phyloP scores from a whole-genome alignment of 2,888 invertebrate species.

The Sipha maydis region DNA sequence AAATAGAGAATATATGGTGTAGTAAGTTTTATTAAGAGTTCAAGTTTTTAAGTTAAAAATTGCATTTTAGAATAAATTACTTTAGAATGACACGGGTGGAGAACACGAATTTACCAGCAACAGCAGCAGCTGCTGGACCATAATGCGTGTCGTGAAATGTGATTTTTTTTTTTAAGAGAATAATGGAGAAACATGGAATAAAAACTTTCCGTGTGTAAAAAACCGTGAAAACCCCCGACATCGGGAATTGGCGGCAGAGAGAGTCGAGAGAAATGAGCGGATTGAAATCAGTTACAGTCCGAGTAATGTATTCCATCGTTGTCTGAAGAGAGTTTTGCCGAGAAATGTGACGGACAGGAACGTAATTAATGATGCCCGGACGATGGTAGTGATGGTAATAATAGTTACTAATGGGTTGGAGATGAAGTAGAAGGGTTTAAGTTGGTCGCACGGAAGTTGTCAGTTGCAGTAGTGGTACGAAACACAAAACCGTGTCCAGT shows the following conservation, averaged over 20 bases:
- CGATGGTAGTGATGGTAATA: slow-evolving; percentile 20
- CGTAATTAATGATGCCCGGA: slow-evolving; percentile 51
- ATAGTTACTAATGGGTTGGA: slow-evolving; percentile 36
- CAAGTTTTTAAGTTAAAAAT: slow-evolving; percentile 27
- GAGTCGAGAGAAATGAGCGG: not conserved
- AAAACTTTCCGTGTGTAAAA: slow-evolving; percentile 54
- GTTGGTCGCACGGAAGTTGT: slow-evolving; percentile 9
- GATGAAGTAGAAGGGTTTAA: not conserved
- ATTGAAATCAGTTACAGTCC: slow-evolving; percentile 53
- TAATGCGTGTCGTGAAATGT: slow-evolving; percentile 50
- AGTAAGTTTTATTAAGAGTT: slow-evolving; percentile 28
- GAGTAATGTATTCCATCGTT: slow-evolving; percentile 50
- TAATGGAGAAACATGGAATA: not conserved
- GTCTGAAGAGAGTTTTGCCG: slow-evolving; percentile 54
- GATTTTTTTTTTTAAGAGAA: slow-evolving; percentile 19
- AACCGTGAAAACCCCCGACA: slow-evolving; percentile 41
- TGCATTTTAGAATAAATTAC: slow-evolving; percentile 51
- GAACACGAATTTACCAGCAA: slow-evolving; percentile 15
- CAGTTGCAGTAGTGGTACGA: slow-evolving; percentile 25
- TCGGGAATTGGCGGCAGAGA: not conserved
- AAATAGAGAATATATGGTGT: not conserved
- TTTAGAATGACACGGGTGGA: slow-evolving; percentile 13
- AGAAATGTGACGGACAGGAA: slow-evolving; percentile 59
- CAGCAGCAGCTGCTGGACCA: slow-evolving; percentile 24
- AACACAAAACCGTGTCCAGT: slow-evolving; percentile 23